Evolutionary conservation across 2,113 vertebrate species (phyloP), one percentile per base, ranked within the genome.

Genomic region (Ctenomys sociabilis): DNA sequence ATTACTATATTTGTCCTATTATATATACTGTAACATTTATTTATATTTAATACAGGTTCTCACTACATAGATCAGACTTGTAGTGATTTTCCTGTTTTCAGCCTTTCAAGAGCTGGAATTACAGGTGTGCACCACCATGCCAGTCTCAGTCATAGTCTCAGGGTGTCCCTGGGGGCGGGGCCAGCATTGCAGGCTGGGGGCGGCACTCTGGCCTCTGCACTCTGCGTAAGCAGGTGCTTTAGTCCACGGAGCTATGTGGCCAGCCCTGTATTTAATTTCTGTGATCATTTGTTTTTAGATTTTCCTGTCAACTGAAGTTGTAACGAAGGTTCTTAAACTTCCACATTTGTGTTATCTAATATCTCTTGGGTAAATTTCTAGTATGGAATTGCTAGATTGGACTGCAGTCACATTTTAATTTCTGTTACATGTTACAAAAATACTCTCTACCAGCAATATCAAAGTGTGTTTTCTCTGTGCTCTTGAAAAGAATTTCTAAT

Each of bases 401-500:
- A 73, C 30, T 73, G 11, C 63, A 80, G 35, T 89, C 40, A 90
- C 21, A n/a, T 90, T 90, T 90, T 78, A 64, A n/a, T 45, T 85
- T 85, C 89, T 70, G 4, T 85, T 52, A 12, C 7, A 61, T 78
- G n/a, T 63, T 78, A 14, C 49, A 72, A 24, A 73, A 80, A 70
- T 93, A 16, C 40, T 89, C 17, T 93, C 61, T 80, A 9, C 30
- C 24, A 70, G 52, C 49, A 63, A 8, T 54, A 68, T n/a, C 45
- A 57, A 72, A 85, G 8, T 90, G 21, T 61, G n/a, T 90, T 70
- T 72, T 45, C 24, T 72, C n/a, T 9, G 32, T 80, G 54, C 26
- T 59, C 37, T 70, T 78, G 13, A 89, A 84, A 88, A 88, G 54
- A 68, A 84, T 68, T 92, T 89, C 81, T 93, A 54, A 43, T 35